A percentile compares a stretch with the other conserved stretches of the same genome.
These are phyloP conservation scores for Berghia stephanieae DNA, from an alignment of 1,140 invertebrate species.

Conservation along the genomic window DNA sequence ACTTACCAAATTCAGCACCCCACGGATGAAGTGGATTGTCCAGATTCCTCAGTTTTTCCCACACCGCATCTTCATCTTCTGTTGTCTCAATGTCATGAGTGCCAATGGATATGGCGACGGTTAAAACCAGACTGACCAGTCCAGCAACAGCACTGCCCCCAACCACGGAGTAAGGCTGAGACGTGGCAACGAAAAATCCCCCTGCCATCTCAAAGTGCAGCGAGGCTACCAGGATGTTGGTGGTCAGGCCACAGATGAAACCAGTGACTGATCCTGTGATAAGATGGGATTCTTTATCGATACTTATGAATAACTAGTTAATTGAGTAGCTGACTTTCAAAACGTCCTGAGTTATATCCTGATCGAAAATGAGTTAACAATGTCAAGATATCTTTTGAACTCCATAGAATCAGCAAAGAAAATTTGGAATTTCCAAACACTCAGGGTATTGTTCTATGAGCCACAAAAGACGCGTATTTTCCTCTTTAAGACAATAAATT, in stretches of 20 bases:
- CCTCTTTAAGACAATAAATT: no score
- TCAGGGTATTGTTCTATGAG: no score
- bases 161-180: constrained; percentile 45
- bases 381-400: no score
- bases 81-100: constrained; percentile 39
- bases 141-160: constrained; percentile 39
- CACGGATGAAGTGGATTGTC: constrained; percentile 66
- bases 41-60: constrained; percentile 63
- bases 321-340: no score
- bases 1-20: constrained; percentile 4
- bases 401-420: no score
- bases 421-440: no score
- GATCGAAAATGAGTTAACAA: no score
- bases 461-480: no score
- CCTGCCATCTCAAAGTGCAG: constrained; percentile 40
- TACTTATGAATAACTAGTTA: no score
- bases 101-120: constrained; percentile 39
- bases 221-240: constrained; percentile 41
- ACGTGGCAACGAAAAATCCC: constrained; percentile 45
- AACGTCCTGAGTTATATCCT: no score
- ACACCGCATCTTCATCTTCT: constrained; percentile 40
- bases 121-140: constrained; percentile 37
- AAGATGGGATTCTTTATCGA: no score
- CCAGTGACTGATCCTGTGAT: constrained; percentile 47
- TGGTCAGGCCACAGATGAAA: constrained; percentile 37